Conservation (phyloP, 2,797 vertebrate species). For the Borostomias antarcticus region DNA sequence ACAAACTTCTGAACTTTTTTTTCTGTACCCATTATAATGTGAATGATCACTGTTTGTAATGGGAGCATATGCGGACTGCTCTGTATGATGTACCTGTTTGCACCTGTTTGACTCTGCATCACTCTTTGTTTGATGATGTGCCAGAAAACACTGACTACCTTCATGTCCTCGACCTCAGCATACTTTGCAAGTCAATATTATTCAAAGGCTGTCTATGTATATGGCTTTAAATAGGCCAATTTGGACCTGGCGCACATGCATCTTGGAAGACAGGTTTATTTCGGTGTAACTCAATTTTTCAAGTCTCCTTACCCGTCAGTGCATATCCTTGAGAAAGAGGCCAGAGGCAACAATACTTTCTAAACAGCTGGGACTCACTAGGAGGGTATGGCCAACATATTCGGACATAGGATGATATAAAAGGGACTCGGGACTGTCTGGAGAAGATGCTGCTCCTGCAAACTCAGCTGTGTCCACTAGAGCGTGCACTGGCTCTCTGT, state of each 20-base stretch:
- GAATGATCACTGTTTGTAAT: neutral
- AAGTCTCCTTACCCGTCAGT: slow-evolving; percentile 80
- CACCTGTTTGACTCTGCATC: slow-evolving; percentile 62
- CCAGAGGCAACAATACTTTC: slow-evolving; percentile 68
- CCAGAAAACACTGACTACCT: slow-evolving; percentile 56
- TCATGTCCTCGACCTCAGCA: slow-evolving; percentile 72
- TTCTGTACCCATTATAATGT: neutral
- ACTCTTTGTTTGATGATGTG: slow-evolving; percentile 46
- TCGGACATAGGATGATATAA: no score
- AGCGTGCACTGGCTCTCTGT: slow-evolving; percentile 61
- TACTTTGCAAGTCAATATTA: slow-evolving; percentile 81
- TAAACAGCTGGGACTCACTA: slow-evolving; percentile 69
- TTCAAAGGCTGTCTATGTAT: slow-evolving; percentile 80
- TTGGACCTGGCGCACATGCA: slow-evolving; percentile 79
- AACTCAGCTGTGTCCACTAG: slow-evolving; percentile 59
- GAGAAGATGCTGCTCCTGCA: slow-evolving; percentile 34
- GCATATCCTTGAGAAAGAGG: slow-evolving; percentile 83
- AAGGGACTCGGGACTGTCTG: no score
- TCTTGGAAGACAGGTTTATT: slow-evolving; percentile 87
- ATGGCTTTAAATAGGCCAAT: slow-evolving; percentile 84
- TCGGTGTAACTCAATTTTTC: slow-evolving; percentile 83
- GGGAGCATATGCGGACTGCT: neutral
- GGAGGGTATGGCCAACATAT: slow-evolving; percentile 18
- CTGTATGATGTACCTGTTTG: neutral
- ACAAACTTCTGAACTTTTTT: neutral